phyloP scores from a whole-genome alignment of 2,888 invertebrate genomes.

The Lycaena phlaeas region DNA sequence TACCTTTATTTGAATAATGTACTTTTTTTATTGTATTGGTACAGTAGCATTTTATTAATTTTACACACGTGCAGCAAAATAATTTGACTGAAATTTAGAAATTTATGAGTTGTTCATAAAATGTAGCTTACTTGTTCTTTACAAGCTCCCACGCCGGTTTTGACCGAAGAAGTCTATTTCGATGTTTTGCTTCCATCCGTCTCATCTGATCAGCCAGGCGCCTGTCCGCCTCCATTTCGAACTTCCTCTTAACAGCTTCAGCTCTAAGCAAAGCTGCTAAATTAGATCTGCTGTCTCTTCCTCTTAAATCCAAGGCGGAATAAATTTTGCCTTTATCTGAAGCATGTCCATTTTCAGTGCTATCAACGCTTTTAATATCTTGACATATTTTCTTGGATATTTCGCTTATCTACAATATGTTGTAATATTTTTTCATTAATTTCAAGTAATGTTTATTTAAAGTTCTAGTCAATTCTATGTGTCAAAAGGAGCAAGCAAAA shows the following conservation, averaged over 20 bases:
- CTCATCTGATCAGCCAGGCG: constrained; percentile 74
- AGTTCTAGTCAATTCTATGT: no score
- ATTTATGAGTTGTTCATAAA: background rate
- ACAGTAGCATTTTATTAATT: no score
- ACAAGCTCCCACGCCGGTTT: constrained; percentile 82
- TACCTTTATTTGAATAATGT: no score
- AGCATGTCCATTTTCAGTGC: constrained; percentile 31
- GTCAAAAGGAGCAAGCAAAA: no score
- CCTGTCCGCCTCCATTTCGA: constrained; percentile 75
- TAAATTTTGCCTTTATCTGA: constrained; percentile 47
- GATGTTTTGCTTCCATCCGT: constrained; percentile 70
- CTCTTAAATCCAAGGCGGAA: constrained; percentile 57
- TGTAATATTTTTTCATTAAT: constrained; percentile 26
- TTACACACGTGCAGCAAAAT: background rate
- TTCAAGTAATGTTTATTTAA: no score
- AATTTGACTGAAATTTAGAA: background rate
- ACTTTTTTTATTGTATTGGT: no score
- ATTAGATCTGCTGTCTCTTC: constrained; percentile 69
- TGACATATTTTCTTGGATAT: constrained; percentile 50
- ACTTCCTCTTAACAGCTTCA: constrained; percentile 73
- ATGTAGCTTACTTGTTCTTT: constrained; percentile 64
- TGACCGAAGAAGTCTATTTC: constrained; percentile 73
- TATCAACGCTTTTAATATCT: constrained; percentile 44
- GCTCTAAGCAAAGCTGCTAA: constrained; percentile 78
- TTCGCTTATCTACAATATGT: constrained; percentile 46